Conservation (phyloP, 2,797 vertebrate species). For the Xenentodon cancila region DNA sequence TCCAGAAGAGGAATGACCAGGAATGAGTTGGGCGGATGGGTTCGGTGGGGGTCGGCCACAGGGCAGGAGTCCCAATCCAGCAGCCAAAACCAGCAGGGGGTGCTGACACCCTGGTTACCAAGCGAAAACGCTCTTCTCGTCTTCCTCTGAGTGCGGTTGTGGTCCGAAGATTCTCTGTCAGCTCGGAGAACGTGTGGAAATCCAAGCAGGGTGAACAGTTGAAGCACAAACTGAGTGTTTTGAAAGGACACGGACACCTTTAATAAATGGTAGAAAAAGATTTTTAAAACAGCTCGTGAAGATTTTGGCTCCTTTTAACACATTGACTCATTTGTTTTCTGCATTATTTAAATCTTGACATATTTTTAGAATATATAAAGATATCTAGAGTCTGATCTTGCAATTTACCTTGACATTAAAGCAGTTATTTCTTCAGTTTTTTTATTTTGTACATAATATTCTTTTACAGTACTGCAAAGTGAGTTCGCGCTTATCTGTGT, state of each 20-base stretch:
- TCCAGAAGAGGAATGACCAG: not conserved
- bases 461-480: not conserved
- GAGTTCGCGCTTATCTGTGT: conserved; percentile 14
- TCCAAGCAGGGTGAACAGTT: conserved; percentile 17
- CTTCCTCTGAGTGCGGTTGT: conserved; percentile 31
- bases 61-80: conserved; percentile 58
- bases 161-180: conserved; percentile 39
- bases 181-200: conserved; percentile 35
- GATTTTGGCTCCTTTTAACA: too few relatives aligned
- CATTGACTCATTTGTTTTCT: too few relatives aligned
- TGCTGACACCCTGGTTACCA: conserved; percentile 89
- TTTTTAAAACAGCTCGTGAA: too few relatives aligned
- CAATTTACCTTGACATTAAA: too few relatives aligned
- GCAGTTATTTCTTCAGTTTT: not conserved
- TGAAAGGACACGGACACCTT: conserved; percentile 9
- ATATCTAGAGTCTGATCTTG: too few relatives aligned
- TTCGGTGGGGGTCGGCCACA: conserved; percentile 38
- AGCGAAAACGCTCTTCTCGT: conserved; percentile 46
- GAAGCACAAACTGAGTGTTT: conserved; percentile 33
- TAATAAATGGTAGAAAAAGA: not conserved
- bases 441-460: not conserved
- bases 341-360: too few relatives aligned
- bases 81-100: conserved; percentile 92
- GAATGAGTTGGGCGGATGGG: conserved; percentile 13
- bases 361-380: too few relatives aligned